Base-by-base conservation (phyloP, 2,797 vertebrate genomes). In the Okamejei kenojei region DNA sequence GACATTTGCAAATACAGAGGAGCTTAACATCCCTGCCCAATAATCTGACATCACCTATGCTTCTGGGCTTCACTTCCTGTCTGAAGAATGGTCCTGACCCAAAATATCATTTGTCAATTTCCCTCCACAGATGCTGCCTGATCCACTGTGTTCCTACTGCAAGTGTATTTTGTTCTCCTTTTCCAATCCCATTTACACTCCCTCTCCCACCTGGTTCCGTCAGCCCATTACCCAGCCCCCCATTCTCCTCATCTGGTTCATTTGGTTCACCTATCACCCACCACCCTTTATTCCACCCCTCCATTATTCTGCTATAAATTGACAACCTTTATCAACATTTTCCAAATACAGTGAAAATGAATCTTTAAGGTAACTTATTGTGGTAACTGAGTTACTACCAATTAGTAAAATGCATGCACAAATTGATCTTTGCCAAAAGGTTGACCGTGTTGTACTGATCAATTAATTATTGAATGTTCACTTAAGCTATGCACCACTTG, bases 401-500 rank as follows among this genome's bases (percentile, higher is more conserved):
- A 29, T n/a, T 26, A 45, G 68, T 9, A 91, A 74, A 54, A 23
- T 45, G 23, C 73, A 38, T 73, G 71, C 73, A 54, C 13, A 58
- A n/a, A 92, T 21, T 8, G 71, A 38, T 92, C 71, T 73, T 21
- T 92, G 21, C 71, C 90, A 92, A 74, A 92, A 58, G n/a, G 35
- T 74, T 92, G 90, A 7, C 32, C n/a, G 35, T 73, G 23, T 73
- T 91, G 71, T 73, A 19, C 21, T 73, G 38, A 92, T 92, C 90
- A 45, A 92, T 92, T 92, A 92, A 45, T 92, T 73, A 92, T 92
- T 92, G 90, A 54, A 92, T 76, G 71, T 54, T 92, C 90, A 92
- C 45, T 74, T 92, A 92, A 92, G 71, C 90, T 92, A 74, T 91
- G 68, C 38, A 76, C 54, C 11, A 9, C 68, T 74, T 74, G 71